Conservation (phyloP, 1,140 invertebrate species). For the Teleogryllus occipitalis region DNA sequence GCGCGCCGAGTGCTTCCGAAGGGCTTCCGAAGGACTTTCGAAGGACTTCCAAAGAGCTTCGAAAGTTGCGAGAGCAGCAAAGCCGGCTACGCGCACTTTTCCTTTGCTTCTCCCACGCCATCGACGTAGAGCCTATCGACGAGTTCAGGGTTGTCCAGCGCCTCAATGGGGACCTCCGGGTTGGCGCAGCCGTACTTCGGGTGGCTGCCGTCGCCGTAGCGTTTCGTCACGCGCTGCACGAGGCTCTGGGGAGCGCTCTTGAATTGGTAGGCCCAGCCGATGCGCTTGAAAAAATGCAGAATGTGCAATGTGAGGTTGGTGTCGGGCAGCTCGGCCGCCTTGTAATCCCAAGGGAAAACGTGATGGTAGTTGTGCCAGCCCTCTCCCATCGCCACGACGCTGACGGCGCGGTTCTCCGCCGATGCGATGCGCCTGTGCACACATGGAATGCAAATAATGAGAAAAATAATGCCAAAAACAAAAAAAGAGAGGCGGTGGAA, state of each 20-base stretch:
- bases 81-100: too few species aligned
- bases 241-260: slow-evolving; percentile 30
- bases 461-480: too few species aligned
- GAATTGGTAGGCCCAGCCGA: slow-evolving; percentile 45
- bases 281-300: slow-evolving; percentile 40
- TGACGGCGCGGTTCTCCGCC: slow-evolving; percentile 25
- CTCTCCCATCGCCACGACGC: slow-evolving; percentile 43
- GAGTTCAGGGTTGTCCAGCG: not conserved
- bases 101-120: too few species aligned
- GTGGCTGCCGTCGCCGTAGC: slow-evolving; percentile 49
- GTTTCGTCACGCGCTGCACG: slow-evolving; percentile 31
- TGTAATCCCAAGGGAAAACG: slow-evolving; percentile 48
- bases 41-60: too few species aligned
- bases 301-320: slow-evolving; percentile 36
- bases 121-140: not conserved
- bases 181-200: slow-evolving; percentile 16
- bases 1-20: too few species aligned
- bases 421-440: slow-evolving; percentile 15
- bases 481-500: too few species aligned
- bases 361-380: slow-evolving; percentile 55
- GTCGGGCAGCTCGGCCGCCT: slow-evolving; percentile 30
- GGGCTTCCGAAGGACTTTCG: too few species aligned
- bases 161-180: not conserved
- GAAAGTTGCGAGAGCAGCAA: too few species aligned
- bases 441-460: too few species aligned